phyloP scores from a whole-genome alignment of 2,888 invertebrate species.

The Epirrita christyi region DNA sequence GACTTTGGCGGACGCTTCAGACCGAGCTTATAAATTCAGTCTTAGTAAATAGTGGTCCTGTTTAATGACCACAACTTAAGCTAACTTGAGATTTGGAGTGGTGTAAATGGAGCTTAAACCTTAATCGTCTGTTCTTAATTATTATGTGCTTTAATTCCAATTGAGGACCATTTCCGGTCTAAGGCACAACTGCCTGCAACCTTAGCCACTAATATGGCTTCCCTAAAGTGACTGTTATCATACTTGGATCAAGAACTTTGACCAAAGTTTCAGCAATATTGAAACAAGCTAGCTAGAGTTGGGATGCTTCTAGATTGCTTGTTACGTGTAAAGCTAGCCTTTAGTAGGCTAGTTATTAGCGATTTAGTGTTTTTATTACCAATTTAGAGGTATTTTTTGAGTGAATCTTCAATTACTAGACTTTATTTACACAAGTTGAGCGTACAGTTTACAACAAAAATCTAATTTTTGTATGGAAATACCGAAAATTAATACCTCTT shows the following conservation, averaged over 20 bases:
- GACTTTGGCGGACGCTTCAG: too few species aligned
- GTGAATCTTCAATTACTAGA: too few species aligned
- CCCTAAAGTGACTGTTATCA: conserved; percentile 10
- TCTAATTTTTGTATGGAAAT: too few species aligned
- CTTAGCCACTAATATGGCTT: conserved; percentile 9
- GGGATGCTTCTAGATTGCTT: neutral
- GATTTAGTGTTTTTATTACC: too few species aligned
- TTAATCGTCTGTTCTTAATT: too few species aligned
- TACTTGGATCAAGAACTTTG: conserved; percentile 7
- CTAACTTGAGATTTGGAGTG: conserved; percentile 4
- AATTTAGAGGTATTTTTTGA: too few species aligned
- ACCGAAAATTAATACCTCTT: too few species aligned
- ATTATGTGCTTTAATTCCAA: too few species aligned
- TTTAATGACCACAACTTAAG: conserved; percentile 10
- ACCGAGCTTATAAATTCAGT: conserved; percentile 1
- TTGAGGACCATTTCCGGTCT: conserved; percentile 11
- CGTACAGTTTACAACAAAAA: too few species aligned
- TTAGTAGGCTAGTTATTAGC: too few species aligned
- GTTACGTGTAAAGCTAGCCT: too few species aligned
- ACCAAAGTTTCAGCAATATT: conserved; percentile 7
- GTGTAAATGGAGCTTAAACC: conserved; percentile 6
- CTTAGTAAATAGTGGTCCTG: neutral
- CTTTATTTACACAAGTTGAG: too few species aligned
- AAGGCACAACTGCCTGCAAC: conserved; percentile 4
- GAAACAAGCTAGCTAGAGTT: neutral